Evolutionary conservation across 2,888 invertebrate genomes (phyloP).

Genomic region (Thelaira solivaga): DNA sequence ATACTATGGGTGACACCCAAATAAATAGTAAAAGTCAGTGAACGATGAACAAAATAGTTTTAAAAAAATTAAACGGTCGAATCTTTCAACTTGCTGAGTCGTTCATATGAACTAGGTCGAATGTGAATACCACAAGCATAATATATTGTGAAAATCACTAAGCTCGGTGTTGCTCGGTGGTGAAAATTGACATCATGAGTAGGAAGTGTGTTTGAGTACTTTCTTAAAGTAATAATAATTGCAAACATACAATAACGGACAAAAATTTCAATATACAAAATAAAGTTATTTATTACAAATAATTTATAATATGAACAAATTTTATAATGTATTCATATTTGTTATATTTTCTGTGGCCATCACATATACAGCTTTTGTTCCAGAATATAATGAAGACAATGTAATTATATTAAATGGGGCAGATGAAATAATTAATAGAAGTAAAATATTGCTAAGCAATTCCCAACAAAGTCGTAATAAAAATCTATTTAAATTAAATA

Average conservation of each 20-base stretch:
- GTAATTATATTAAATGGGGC: not conserved
- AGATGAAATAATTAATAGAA: not conserved
- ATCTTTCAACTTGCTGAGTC: no score
- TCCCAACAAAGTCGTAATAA: constrained; percentile 48
- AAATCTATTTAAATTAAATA: constrained; percentile 59
- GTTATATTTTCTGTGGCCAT: not conserved
- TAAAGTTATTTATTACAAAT: not conserved
- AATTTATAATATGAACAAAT: constrained; percentile 27
- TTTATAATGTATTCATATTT: constrained; percentile 1
- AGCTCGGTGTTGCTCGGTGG: no score
- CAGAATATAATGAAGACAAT: constrained; percentile 32
- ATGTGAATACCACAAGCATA: no score
- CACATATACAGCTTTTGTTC: constrained; percentile 35
- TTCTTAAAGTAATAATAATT: no score
- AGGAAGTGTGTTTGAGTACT: no score
- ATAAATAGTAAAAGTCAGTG: no score
- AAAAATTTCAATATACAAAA: constrained; percentile 12
- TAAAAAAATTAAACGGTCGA: no score
- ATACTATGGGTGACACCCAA: no score
- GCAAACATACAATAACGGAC: constrained; percentile 10
- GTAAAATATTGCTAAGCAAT: constrained; percentile 1
- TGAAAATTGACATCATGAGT: no score
- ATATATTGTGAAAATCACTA: no score
- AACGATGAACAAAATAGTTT: no score
- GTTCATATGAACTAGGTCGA: no score